Evolutionary conservation across 1,140 invertebrate species (phyloP).

Genomic region (Phenacoccus solenopsis): DNA sequence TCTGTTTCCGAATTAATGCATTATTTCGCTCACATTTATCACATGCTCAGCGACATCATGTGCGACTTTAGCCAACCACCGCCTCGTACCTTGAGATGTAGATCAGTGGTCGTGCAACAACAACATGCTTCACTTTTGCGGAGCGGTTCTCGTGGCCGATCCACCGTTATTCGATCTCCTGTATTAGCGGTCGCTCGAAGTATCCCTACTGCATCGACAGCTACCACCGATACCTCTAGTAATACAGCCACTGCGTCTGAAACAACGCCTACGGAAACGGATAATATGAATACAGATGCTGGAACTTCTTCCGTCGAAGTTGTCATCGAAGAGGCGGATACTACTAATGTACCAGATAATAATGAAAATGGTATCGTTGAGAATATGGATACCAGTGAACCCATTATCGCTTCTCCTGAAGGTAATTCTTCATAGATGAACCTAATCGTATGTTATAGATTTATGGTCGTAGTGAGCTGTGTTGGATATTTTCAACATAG

Average conservation of each 20-base stretch:
- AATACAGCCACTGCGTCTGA: conserved; percentile 15
- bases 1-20: conserved; percentile 66
- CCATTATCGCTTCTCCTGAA: background rate
- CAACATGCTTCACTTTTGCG: conserved; percentile 26
- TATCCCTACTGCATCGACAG: background rate
- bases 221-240: conserved; percentile 14
- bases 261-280: background rate
- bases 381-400: background rate
- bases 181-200: background rate
- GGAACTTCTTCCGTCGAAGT: background rate
- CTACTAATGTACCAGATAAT: background rate
- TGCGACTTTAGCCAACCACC: conserved; percentile 52
- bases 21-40: conserved; percentile 70
- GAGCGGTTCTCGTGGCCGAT: background rate
- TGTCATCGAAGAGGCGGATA: conserved; percentile 10
- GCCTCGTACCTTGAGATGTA: conserved; percentile 54
- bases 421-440: too few relatives aligned
- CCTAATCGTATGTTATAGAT: too few relatives aligned
- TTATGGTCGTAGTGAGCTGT: too few relatives aligned
- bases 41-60: conserved; percentile 73
- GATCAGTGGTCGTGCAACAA: conserved; percentile 59
- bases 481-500: too few relatives aligned
- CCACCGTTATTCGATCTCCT: background rate
- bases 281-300: background rate
- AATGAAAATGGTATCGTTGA: background rate